Evolutionary conservation across 2,888 invertebrate genomes (phyloP).

Genomic region (Scelioninae gen. 2): DNA sequence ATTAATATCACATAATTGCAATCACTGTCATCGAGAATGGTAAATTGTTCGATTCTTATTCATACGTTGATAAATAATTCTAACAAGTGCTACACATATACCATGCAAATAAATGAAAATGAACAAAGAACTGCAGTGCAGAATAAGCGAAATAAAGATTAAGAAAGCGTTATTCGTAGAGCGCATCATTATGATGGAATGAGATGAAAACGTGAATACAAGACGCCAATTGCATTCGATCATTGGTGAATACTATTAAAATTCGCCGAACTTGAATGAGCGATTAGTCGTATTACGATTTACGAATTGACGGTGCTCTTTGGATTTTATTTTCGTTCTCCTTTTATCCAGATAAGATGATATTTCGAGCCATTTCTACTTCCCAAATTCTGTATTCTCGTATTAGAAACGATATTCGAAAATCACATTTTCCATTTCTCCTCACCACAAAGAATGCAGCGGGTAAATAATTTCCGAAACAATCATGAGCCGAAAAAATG

Average conservation of each 20-base stretch:
- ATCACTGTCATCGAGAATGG: no score
- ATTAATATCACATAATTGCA: no score
- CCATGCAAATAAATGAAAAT: constrained; percentile 23
- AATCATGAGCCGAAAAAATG: constrained; percentile 37
- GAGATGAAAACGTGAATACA: constrained; percentile 57
- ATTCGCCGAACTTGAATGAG: constrained; percentile 46
- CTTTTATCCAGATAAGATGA: constrained; percentile 35
- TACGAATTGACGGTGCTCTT: constrained; percentile 49
- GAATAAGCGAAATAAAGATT: constrained; percentile 32
- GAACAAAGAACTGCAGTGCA: constrained; percentile 21
- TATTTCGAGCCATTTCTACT: constrained; percentile 36
- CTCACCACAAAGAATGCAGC: neutral
- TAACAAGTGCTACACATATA: no score
- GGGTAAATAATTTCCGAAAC: neutral
- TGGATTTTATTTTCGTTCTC: constrained; percentile 15
- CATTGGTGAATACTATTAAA: constrained; percentile 35
- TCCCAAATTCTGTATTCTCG: constrained; percentile 25
- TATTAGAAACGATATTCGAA: constrained; percentile 50
- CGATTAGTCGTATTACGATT: constrained; percentile 51
- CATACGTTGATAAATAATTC: no score
- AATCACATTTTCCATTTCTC: constrained; percentile 38
- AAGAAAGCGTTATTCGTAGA: constrained; percentile 26
- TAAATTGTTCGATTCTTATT: no score
- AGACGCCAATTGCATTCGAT: constrained; percentile 38
- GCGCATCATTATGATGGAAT: constrained; percentile 33